phyloP scores from a whole-genome alignment of 2,113 vertebrate species.

The Centropristis striata region DNA sequence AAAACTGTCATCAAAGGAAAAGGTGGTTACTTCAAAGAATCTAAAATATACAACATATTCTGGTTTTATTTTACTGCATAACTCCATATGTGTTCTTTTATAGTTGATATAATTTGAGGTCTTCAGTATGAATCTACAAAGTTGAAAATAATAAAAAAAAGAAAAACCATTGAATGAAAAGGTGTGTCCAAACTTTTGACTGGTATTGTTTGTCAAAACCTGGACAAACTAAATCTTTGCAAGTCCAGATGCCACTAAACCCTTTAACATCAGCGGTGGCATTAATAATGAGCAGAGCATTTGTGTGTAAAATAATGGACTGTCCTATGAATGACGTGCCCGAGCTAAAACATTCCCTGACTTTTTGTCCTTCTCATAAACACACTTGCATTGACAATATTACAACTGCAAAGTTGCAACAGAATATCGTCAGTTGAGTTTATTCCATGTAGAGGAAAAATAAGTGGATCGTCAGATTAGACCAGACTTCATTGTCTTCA shows the following conservation, averaged over 20 bases:
- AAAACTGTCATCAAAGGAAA: too few species aligned
- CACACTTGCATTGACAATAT: not conserved
- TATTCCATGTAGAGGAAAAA: not conserved
- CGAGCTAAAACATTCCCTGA: not conserved
- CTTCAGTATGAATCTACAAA: too few species aligned
- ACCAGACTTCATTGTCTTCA: slow-evolving; percentile 9
- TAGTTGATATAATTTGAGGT: too few species aligned
- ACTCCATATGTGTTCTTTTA: too few species aligned
- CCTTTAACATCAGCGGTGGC: not conserved
- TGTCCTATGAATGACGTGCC: not conserved
- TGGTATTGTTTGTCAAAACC: not conserved
- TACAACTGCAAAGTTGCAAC: not conserved
- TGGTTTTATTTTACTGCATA: too few species aligned
- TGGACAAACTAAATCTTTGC: not conserved
- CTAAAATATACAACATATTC: too few species aligned
- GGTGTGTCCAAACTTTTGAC: too few species aligned
- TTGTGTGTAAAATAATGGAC: not conserved
- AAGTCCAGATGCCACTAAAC: not conserved
- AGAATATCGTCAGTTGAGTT: not conserved
- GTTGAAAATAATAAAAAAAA: too few species aligned
- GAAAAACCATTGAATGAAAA: too few species aligned
- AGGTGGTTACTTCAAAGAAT: too few species aligned
- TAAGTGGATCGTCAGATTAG: too few species aligned
- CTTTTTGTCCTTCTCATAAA: not conserved
- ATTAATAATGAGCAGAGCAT: not conserved